A percentile compares a stretch with the other conserved stretches of the same genome.
These are phyloP conservation scores for Antennarius maculatus DNA, from an alignment of 2,797 vertebrate species.

Conservation along the genomic window DNA sequence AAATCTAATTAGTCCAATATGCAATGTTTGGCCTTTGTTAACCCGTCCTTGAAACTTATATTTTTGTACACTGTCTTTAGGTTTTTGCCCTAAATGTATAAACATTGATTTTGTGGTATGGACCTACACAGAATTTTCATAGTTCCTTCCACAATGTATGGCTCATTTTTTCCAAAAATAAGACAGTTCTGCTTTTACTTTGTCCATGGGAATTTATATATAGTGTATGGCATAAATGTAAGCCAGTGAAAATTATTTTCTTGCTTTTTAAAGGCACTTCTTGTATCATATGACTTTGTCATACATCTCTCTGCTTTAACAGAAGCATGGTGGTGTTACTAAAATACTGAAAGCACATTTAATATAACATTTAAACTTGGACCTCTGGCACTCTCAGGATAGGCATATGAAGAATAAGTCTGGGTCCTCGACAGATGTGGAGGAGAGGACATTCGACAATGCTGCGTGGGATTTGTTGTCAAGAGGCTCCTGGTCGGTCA, in stretches of 20 bases:
- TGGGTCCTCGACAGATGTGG: slow-evolving; percentile 5
- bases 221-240: slow-evolving; percentile 13
- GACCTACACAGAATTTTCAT: slow-evolving; percentile 3
- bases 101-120: slow-evolving; percentile 14
- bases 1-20: slow-evolving; percentile 58
- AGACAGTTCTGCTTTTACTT: slow-evolving; percentile 18
- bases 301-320: slow-evolving; percentile 16
- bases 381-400: slow-evolving; percentile 37
- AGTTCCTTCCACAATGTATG: slow-evolving; percentile 3
- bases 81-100: slow-evolving; percentile 22
- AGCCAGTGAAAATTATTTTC: slow-evolving; percentile 4
- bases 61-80: slow-evolving; percentile 29
- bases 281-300: slow-evolving; percentile 19
- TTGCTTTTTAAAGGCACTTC: slow-evolving; percentile 9
- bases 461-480: slow-evolving; percentile 38
- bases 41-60: slow-evolving; percentile 30
- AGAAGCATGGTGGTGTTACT: slow-evolving; percentile 33
- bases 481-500: slow-evolving; percentile 55
- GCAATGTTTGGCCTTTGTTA: slow-evolving; percentile 40
- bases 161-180: slow-evolving; percentile 22
- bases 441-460: slow-evolving; percentile 1
- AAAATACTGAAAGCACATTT: slow-evolving; percentile 52
- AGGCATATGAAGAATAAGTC: slow-evolving; percentile 46
- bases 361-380: slow-evolving; percentile 46
- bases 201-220: slow-evolving; percentile 5